phyloP scores from a whole-genome alignment of 2,888 invertebrate species.

The Achlya flavicornis region DNA sequence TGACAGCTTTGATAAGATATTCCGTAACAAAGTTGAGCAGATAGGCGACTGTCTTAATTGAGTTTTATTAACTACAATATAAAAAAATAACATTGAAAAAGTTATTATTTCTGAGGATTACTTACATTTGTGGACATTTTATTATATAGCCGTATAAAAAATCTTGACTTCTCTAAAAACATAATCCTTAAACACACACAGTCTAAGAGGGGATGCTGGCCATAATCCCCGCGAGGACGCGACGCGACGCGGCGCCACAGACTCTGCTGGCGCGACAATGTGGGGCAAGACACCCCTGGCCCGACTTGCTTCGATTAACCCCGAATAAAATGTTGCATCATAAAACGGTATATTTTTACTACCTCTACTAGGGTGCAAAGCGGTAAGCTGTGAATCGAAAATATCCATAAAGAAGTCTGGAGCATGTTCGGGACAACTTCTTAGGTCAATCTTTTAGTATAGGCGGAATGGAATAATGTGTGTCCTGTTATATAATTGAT shows the following conservation, averaged over 20 bases:
- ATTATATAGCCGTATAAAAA: neutral
- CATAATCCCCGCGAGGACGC: slow-evolving; percentile 37
- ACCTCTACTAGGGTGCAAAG: neutral
- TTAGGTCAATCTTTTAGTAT: neutral
- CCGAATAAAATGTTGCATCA: slow-evolving; percentile 29
- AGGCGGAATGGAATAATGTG: neutral
- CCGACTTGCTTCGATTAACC: slow-evolving; percentile 35
- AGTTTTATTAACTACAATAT: no score
- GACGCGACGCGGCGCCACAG: slow-evolving; percentile 39
- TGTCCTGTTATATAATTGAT: neutral
- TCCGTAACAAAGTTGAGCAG: neutral
- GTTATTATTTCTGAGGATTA: neutral
- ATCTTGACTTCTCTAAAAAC: slow-evolving; percentile 18
- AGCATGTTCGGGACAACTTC: neutral
- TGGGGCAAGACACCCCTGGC: slow-evolving; percentile 52
- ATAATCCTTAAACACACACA: slow-evolving; percentile 28
- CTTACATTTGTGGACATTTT: neutral
- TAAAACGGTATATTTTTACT: slow-evolving; percentile 7
- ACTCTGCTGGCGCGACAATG: slow-evolving; percentile 51
- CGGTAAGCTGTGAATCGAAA: neutral
- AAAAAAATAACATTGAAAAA: no score
- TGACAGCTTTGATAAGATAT: neutral
- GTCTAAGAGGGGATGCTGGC: slow-evolving; percentile 17
- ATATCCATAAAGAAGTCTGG: slow-evolving; percentile 1
- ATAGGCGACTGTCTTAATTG: neutral